These are phyloP conservation scores for Hozukius guyotensis DNA, from an alignment of 2,797 vertebrate genomes.

Conservation along the genomic window DNA sequence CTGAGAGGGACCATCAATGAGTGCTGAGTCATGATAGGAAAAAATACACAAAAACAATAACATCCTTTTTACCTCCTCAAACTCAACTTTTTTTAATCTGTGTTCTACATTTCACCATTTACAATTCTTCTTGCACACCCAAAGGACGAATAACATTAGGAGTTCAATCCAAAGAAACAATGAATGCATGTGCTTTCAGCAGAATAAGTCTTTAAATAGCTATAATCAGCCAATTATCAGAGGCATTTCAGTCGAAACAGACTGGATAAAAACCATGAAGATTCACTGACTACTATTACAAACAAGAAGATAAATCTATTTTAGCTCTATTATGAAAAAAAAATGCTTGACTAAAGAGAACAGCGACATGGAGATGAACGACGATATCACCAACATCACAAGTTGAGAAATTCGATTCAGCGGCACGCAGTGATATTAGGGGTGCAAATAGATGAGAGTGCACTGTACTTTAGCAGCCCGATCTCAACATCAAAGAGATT, in stretches of 20 bases:
- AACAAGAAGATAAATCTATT: background rate
- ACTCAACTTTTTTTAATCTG: background rate
- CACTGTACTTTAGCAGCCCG: slow-evolving; percentile 12
- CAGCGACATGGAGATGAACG: background rate
- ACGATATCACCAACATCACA: slow-evolving; percentile 6
- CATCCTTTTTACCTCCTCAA: background rate
- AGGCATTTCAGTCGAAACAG: background rate
- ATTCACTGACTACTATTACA: background rate
- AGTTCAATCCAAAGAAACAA: background rate
- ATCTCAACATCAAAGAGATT: slow-evolving; percentile 53
- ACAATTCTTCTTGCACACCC: background rate
- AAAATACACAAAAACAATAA: background rate
- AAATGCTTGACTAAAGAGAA: background rate
- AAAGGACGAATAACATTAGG: background rate
- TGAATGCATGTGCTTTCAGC: background rate
- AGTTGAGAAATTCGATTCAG: slow-evolving; percentile 22
- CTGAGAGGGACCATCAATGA: background rate
- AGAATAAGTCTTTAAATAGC: background rate
- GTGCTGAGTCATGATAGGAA: background rate
- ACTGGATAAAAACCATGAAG: background rate
- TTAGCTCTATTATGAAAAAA: background rate
- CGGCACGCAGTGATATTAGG: slow-evolving; percentile 7
- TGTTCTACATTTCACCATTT: background rate
- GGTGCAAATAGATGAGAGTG: slow-evolving; percentile 32
- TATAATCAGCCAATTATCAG: background rate